Evolutionary conservation across 2,113 vertebrate genomes (phyloP), one percentile per base, ranked within the genome.

Genomic region (Thamnophis sirtalis): DNA sequence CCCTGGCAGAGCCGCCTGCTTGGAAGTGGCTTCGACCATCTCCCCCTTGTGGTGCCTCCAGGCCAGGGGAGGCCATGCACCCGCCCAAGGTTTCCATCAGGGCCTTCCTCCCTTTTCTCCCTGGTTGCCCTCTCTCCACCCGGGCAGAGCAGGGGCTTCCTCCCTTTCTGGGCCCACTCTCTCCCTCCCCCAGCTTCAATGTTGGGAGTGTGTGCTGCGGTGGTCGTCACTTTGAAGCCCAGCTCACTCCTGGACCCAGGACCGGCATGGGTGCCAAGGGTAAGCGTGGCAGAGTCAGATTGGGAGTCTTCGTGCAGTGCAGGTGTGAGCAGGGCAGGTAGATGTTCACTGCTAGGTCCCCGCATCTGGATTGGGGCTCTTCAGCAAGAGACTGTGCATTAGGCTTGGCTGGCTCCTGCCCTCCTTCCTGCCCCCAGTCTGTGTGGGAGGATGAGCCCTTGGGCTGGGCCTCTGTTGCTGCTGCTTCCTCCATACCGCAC

Each of bases 121-220:
- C 49, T 6, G 21, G 22, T 22, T 3, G 38, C 21, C 22, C 3
- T 9, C 38, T 9, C 9, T 24, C 84, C 19, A 13, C 21, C 10
- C 48, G 22, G n/a, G 33, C 51, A n/a, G 63, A 55, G 68, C 17
- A 0, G 84, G 0, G 0, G 33, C 86, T 28, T 9, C 24, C 28
- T 21, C 9, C 17, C 22, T 9, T 19, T 2, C 22, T 19, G 50
- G 86, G 51, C 13, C 49, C 15, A 7, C 15, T 1, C 28, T 15
- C 7, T 53, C 38, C n/a, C 15, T 1, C 24, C 84, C 48, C 17
- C 19, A 48, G 28, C 54, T n/a, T 1, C 48, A 86, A 1, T 49
- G 49, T 89, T 48, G 88, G 60, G 48, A 73, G 49, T 1, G 9
- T 19, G 1, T 5, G 11, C 5, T 51, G 26, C 43, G 15, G 51